Base-by-base conservation (phyloP, 2,888 invertebrate species). In the Acleris holmiana region DNA sequence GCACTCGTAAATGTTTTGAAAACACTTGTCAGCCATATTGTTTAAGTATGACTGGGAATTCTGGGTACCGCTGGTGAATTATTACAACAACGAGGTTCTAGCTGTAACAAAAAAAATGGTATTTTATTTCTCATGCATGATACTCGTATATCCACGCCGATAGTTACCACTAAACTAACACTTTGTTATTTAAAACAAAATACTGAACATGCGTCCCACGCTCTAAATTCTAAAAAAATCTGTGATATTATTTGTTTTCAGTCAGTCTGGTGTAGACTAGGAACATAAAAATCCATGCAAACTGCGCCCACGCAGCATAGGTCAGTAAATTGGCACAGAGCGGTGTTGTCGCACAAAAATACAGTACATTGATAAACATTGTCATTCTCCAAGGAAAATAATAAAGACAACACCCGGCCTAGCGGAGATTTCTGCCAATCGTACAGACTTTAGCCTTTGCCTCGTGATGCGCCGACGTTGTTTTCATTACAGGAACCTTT, bases 291-390 rank as follows among this genome's bases (percentile, higher is more conserved):
- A 44, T 58, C 68, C 67, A 69, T 49, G 53, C 47, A 47, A 71
- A 53, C 60, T 47, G 71, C 73, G 82, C 81, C 71, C 82, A 81
- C 67, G 71, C 69, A 46, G 73, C 77, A 79, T 84, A 83, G 85
- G 83, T 85, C 84, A 78, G 79, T 58, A 64, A 64, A 77, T 82
- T 84, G 85, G 84, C 88, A 84, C 82, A 73, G 73, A 75, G 74
- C 65, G 70, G 41, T 83, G 78, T 80, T 82, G 78, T 71, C 78
- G 76, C 74, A 72, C 76, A 73, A 46, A 68, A 69, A 69, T 71
- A 69, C 29, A 18, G 48, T 64, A 46, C 44, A 55, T n/a, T 49
- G 44, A 56, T 25, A 18, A 25, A 41, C 21, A 61, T 61, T 58
- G 47, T 64, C 46, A 51, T 40, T 49, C 49, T 29, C 40, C 58